Evolutionary conservation across 2,113 vertebrate species (phyloP), one percentile per base, ranked within the genome.

Genomic region (Panthera tigris): DNA sequence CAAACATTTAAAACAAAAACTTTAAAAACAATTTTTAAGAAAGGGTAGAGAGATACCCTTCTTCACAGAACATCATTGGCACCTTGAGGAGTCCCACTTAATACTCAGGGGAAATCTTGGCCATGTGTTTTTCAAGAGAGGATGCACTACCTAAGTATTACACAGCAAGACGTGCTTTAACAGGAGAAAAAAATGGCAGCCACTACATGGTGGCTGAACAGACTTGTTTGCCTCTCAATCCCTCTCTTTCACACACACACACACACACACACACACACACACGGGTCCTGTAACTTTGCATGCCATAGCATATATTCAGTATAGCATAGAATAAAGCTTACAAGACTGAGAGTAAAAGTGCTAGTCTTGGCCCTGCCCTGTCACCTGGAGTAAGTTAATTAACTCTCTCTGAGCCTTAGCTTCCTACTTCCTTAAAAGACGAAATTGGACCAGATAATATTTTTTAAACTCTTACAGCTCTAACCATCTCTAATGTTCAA

Each of bases 361-460:
- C n/a, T 57, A 4, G 11, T n/a, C 8, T 78, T 79, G 80, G 7
- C 15, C 69, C 81, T 36, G 16, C 31, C 66, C 23, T 89, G 11
- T 88, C 52, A 74, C 12, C 71, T 50, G 21, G 21, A 68, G 9
- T 27, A 55, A 41, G 15, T 61, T 73, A 74, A 73, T 78, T 90
- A 94, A 94, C 14, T 52, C 14, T 55, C 45, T 89, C 69, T 83
- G 48, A 25, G 33, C 36, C n/a, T 97, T 63, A 61, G 12, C 14
- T 87, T 94, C 68, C 55, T 89, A 18, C 21, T 94, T 11, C 87
- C 39, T 95, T 95, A 52, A 57, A 73, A 91, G 39, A 93, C 61
- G 29, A 86, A 83, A 74, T 6, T 73, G 78, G 48, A 79, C 2
- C 4, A 85, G 45, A 78, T 19, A 50, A 33, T 78, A 93, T 87